Conservation (phyloP, 2,888 invertebrate species). For the Agonopterix arenella region DNA sequence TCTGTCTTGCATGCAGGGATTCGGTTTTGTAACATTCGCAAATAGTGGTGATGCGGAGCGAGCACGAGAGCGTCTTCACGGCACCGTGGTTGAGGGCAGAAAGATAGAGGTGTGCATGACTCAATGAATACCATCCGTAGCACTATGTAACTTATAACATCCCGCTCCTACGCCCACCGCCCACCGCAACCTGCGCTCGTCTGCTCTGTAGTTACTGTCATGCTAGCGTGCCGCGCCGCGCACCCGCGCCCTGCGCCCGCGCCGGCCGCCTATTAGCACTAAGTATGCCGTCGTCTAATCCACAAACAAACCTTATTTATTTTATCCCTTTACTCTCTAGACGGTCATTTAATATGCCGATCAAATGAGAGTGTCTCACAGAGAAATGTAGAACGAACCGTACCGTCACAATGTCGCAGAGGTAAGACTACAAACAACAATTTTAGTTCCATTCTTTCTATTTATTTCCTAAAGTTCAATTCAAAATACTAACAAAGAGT, state of each 20-base stretch:
- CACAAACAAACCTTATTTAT: slow-evolving; percentile 76
- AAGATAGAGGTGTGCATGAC: slow-evolving; percentile 99
- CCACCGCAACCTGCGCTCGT: slow-evolving; percentile 73
- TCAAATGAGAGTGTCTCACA: slow-evolving; percentile 75
- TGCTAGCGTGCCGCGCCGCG: slow-evolving; percentile 44
- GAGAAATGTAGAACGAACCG: slow-evolving; percentile 76
- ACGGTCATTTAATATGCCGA: slow-evolving; percentile 81
- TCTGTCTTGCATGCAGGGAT: slow-evolving; percentile 99
- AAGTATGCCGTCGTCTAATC: slow-evolving; percentile 65
- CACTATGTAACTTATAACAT: slow-evolving; percentile 81
- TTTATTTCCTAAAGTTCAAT: slow-evolving; percentile 19
- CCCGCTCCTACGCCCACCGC: slow-evolving; percentile 76
- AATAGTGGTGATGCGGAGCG: slow-evolving; percentile 99
- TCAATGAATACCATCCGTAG: slow-evolving; percentile 80
- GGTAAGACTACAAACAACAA: slow-evolving; percentile 67
- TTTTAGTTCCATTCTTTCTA: slow-evolving; percentile 50
- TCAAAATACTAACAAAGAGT: slow-evolving; percentile 22
- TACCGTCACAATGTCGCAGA: slow-evolving; percentile 69
- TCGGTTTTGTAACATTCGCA: slow-evolving; percentile 99
- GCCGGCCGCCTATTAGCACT: slow-evolving; percentile 51
- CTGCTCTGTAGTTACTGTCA: slow-evolving; percentile 76
- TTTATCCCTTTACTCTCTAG: slow-evolving; percentile 81
- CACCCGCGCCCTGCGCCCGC: slow-evolving; percentile 24
- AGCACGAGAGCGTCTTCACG: slow-evolving; percentile 99
- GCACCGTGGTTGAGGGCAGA: slow-evolving; percentile 99